A percentile compares a stretch with the other conserved stretches of the same genome.
Evolutionary conservation across 2,113 vertebrate species (phyloP).

Genomic region (Protomyctophum bolini): DNA sequence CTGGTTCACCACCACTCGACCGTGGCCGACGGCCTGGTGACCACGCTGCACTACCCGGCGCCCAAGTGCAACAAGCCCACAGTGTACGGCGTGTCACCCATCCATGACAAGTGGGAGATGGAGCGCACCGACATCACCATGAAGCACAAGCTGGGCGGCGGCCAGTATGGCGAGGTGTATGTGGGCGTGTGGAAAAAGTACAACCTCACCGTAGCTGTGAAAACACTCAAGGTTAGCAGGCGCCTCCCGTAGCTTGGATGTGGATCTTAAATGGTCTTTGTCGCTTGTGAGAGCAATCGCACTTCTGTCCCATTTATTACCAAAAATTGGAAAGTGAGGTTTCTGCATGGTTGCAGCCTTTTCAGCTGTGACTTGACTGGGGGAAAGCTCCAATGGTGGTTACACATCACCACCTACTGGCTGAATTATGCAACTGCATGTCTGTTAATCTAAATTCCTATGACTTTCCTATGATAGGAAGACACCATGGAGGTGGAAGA

Average conservation of each 20-base stretch:
- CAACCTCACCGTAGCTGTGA: conserved; percentile 96
- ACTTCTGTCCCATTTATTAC: no score
- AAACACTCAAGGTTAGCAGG: conserved; percentile 90
- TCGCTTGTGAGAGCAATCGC: not conserved
- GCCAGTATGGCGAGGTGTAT: conserved; percentile 98
- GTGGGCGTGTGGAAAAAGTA: conserved; percentile 99
- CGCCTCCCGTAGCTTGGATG: not conserved
- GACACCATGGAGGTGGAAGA: conserved; percentile 99
- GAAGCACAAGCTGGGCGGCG: conserved; percentile 99
- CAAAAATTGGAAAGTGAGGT: no score
- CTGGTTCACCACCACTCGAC: conserved; percentile 98
- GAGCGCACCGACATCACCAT: conserved; percentile 99
- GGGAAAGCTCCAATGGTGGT: conserved; percentile 6
- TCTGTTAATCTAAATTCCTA: not conserved
- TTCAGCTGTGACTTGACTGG: not conserved
- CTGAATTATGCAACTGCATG: conserved; percentile 20
- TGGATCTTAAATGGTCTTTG: not conserved
- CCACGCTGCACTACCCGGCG: conserved; percentile 96
- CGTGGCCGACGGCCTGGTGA: conserved; percentile 96
- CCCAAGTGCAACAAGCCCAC: conserved; percentile 99
- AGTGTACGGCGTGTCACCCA: conserved; percentile 98
- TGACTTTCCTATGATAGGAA: conserved; percentile 79
- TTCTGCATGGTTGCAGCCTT: no score
- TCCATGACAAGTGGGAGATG: conserved; percentile 99
- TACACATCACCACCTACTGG: conserved; percentile 63